A percentile compares a stretch with the other conserved stretches of the same genome.
phyloP scores from a whole-genome alignment of 2,113 vertebrate genomes.

The Ameiurus melas region DNA sequence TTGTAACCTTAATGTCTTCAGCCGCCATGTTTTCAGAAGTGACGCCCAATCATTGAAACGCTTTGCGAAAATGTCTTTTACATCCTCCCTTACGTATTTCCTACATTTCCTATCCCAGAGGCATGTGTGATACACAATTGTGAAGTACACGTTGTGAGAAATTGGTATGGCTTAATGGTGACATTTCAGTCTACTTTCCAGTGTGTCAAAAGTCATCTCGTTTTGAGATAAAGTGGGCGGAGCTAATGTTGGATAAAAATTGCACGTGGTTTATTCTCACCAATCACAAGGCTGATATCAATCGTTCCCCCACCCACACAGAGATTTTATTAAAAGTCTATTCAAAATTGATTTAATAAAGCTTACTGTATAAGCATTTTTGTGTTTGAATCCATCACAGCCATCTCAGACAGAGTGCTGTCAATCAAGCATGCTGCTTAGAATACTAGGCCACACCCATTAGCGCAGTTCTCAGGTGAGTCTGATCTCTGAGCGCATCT shows the following conservation, averaged over 20 bases:
- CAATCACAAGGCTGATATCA: neutral
- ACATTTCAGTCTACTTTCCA: neutral
- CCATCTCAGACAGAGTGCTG: neutral
- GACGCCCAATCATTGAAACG: neutral
- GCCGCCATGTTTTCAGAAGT: neutral
- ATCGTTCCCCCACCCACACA: neutral
- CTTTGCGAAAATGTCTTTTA: neutral
- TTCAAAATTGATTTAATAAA: no score
- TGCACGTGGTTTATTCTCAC: neutral
- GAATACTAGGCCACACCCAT: neutral
- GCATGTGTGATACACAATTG: neutral
- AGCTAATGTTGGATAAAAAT: neutral
- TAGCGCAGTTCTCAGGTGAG: no score
- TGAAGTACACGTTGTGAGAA: neutral
- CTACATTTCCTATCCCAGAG: neutral
- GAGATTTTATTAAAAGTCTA: neutral
- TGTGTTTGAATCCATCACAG: neutral
- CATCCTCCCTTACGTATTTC: neutral
- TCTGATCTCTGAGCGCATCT: neutral
- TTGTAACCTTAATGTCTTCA: neutral
- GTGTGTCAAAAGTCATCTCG: neutral
- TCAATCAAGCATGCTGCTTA: neutral
- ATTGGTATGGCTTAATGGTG: neutral
- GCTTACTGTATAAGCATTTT: neutral
- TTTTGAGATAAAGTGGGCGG: neutral